A percentile compares a stretch with the other conserved stretches of the same genome.
phyloP scores from a whole-genome alignment of 2,113 vertebrate species.

The Phycodurus eques region DNA sequence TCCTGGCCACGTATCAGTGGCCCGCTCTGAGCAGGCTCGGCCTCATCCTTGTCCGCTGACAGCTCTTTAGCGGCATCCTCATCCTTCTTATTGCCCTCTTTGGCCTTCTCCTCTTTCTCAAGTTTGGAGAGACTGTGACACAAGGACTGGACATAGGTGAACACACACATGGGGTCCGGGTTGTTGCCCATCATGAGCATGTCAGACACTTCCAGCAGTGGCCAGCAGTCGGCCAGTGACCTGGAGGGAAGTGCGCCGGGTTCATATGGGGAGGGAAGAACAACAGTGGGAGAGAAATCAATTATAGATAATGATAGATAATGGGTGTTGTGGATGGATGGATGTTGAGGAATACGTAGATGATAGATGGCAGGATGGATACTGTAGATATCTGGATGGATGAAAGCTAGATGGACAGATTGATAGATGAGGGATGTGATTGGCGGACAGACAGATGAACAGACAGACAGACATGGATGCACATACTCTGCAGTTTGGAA shows the following conservation, averaged over 20 bases:
- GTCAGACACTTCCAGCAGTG: constrained; percentile 73
- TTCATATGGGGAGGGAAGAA: neutral
- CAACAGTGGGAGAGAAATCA: neutral
- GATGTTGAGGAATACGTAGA: neutral
- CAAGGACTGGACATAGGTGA: constrained; percentile 81
- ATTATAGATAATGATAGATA: neutral
- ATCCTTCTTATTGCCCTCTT: constrained; percentile 23
- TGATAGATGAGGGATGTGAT: neutral
- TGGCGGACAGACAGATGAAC: neutral
- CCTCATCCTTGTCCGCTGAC: neutral
- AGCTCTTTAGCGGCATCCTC: constrained; percentile 20
- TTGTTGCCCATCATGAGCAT: constrained; percentile 73
- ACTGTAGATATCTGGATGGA: too few relatives aligned
- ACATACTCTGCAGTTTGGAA: constrained; percentile 75
- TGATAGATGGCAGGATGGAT: too few relatives aligned
- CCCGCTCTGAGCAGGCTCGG: neutral
- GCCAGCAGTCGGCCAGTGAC: constrained; percentile 74
- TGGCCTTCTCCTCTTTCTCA: constrained; percentile 68
- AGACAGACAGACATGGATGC: neutral
- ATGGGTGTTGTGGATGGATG: too few relatives aligned
- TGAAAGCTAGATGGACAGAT: too few relatives aligned
- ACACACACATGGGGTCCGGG: constrained; percentile 73
- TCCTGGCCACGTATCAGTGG: neutral
- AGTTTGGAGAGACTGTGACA: constrained; percentile 76
- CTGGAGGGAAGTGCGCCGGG: constrained; percentile 20